Percentiles rank a stretch among this genome's conserved stretches.
Conservation (phyloP, 2,797 vertebrate species). For the Sibirionetta formosa region DNA sequence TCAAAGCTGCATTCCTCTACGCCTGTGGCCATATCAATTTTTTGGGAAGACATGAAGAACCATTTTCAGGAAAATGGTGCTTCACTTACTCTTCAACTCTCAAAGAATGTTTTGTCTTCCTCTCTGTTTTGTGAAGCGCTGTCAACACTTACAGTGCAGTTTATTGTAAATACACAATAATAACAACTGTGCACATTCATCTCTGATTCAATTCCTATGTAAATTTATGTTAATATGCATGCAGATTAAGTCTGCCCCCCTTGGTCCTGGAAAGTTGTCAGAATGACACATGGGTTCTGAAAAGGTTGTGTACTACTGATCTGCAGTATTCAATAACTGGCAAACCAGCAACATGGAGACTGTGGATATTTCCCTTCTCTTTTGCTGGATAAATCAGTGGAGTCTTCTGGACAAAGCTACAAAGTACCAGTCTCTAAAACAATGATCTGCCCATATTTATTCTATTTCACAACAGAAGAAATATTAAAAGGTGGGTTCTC, state of each 20-base stretch:
- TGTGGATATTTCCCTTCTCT: neutral
- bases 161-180: slow-evolving; percentile 78
- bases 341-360: neutral
- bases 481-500: neutral
- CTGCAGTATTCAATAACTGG: slow-evolving; percentile 2
- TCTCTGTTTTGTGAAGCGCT: slow-evolving; percentile 64
- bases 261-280: slow-evolving; percentile 66
- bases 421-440: neutral
- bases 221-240: slow-evolving; percentile 71
- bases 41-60: neutral
- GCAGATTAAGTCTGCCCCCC: slow-evolving; percentile 56
- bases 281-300: slow-evolving; percentile 65
- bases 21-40: neutral
- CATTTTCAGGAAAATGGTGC: slow-evolving; percentile 23
- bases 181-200: slow-evolving; percentile 67
- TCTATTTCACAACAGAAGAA: neutral
- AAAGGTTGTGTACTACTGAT: slow-evolving; percentile 57
- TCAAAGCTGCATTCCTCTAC: neutral
- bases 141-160: slow-evolving; percentile 67
- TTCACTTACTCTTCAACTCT: slow-evolving; percentile 57
- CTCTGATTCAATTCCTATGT: slow-evolving; percentile 61
- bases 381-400: neutral
- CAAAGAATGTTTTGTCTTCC: slow-evolving; percentile 65
- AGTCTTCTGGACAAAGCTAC: neutral
- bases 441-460: neutral